These are phyloP conservation scores for Mystacornis crossleyi DNA, from an alignment of 2,113 vertebrate species.

Conservation along the genomic window DNA sequence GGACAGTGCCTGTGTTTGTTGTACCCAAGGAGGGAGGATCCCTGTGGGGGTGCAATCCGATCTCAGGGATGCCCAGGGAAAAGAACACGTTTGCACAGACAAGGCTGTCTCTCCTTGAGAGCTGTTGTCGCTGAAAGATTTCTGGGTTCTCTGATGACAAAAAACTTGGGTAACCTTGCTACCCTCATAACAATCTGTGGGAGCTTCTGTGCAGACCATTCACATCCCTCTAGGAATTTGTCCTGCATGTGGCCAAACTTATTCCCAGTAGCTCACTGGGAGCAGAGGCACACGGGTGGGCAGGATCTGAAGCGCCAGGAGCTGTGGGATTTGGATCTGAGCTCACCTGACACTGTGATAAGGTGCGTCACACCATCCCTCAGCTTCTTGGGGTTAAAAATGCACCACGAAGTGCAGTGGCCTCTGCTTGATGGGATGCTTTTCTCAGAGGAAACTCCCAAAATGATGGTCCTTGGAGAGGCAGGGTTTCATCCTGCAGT, in stretches of 20 bases:
- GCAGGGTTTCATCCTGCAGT: not conserved
- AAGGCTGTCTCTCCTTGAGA: not conserved
- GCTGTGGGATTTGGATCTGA: fast-evolving
- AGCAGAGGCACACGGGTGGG: not conserved
- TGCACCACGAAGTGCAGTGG: not conserved
- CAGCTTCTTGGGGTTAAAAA: not conserved
- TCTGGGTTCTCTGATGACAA: not conserved
- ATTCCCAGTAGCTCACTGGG: not conserved
- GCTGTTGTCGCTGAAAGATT: not conserved
- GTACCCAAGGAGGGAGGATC: not conserved
- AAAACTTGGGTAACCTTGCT: not conserved
- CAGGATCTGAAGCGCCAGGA: not conserved
- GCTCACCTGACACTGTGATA: not conserved
- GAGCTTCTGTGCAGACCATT: not conserved
- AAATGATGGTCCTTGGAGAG: not conserved
- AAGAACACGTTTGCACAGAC: not conserved
- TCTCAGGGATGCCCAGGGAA: not conserved
- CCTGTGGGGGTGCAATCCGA: fast-evolving
- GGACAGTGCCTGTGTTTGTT: fast-evolving
- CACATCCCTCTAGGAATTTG: not conserved
- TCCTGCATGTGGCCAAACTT: fast-evolving
- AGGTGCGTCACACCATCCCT: not conserved
- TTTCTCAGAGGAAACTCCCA: not conserved
- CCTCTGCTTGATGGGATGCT: not conserved
- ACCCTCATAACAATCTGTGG: not conserved